A percentile compares a stretch with the other conserved stretches of the same genome.
Evolutionary conservation across 2,113 vertebrate genomes (phyloP).

Genomic region (Gymnocephalus cernua): DNA sequence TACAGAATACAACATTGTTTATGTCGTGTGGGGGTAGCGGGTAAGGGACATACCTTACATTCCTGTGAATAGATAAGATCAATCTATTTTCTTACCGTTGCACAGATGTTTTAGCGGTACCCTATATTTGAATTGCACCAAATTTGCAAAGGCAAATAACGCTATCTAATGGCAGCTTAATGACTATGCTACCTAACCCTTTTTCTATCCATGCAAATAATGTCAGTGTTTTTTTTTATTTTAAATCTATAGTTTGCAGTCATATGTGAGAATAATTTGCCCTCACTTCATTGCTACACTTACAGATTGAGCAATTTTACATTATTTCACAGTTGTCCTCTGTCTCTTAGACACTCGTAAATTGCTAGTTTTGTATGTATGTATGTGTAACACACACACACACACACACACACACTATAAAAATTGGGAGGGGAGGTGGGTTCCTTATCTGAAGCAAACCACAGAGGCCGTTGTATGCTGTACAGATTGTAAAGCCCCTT

Average conservation of each 20-base stretch:
- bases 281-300: neutral
- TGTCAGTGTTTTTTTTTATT: neutral
- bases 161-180: neutral
- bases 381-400: too few relatives aligned
- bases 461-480: too few relatives aligned
- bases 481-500: too few relatives aligned
- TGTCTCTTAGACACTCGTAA: too few relatives aligned
- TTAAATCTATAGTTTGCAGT: slow-evolving; percentile 5
- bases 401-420: too few relatives aligned
- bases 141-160: slow-evolving; percentile 32
- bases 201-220: neutral
- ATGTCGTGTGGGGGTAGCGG: neutral
- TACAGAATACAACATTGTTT: neutral
- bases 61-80: slow-evolving; percentile 39
- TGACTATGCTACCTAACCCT: neutral
- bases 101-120: slow-evolving; percentile 30
- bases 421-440: too few relatives aligned
- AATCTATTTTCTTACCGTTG: neutral
- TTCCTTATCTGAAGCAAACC: too few relatives aligned
- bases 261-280: neutral
- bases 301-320: neutral
- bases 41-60: neutral
- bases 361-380: too few relatives aligned
- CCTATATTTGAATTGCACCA: slow-evolving; percentile 44
- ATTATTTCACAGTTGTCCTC: neutral